phyloP scores from a whole-genome alignment of 30 jellyfish, hydroid and myxozoan species.

The Aurelia sp. region DNA sequence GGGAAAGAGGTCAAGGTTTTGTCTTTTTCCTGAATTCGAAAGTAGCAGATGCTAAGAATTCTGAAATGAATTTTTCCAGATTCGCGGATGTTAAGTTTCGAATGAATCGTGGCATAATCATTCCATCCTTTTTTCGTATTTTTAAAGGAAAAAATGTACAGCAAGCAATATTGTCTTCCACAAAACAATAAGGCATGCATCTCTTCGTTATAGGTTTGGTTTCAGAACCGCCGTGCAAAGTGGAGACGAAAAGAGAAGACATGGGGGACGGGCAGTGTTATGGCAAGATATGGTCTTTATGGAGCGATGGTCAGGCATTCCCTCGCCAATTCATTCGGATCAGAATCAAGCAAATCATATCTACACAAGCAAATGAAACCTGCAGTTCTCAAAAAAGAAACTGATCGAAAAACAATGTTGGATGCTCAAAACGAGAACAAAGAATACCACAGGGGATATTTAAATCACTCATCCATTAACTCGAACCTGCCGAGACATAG shows the following conservation, averaged over 20 bases:
- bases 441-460: neutral
- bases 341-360: conserved; percentile 24
- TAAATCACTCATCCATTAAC: neutral
- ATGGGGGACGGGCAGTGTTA: conserved; percentile 96
- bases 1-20: no score
- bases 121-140: no score
- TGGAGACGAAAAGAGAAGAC: conserved; percentile 98
- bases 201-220: conserved; percentile 82
- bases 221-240: conserved; percentile 97
- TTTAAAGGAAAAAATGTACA: no score
- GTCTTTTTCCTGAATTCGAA: no score
- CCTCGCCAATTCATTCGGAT: conserved; percentile 58
- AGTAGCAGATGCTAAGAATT: no score
- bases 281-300: conserved; percentile 96
- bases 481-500: neutral
- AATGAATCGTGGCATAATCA: no score
- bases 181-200: neutral
- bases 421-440: neutral
- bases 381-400: conserved; percentile 15
- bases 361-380: conserved; percentile 15
- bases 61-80: no score
- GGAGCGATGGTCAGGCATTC: conserved; percentile 99
- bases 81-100: no score
- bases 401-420: neutral
- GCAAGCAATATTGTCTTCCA: neutral